Conservation (phyloP, 2,113 vertebrate species). For the Protobothrops mucrosquamatus region DNA sequence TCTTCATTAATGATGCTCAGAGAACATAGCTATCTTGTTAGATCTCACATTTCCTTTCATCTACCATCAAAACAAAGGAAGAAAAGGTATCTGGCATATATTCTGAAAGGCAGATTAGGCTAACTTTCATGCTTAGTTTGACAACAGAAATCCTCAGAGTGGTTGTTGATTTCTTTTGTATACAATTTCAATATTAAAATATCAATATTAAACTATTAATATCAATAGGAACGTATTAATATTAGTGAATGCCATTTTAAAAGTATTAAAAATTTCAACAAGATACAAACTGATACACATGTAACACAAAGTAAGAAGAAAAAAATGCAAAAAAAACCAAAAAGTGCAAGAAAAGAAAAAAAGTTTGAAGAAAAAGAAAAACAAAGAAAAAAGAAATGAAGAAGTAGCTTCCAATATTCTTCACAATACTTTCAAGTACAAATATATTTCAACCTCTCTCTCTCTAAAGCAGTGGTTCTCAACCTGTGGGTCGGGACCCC, state of each 20-base stretch:
- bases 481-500: too few species aligned
- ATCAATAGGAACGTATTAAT: not conserved
- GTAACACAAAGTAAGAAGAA: not conserved
- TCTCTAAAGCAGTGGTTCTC: too few species aligned
- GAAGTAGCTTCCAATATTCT: not conserved
- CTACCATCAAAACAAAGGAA: constrained; percentile 19
- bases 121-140: not conserved
- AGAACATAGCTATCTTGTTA: constrained; percentile 16
- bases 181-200: not conserved
- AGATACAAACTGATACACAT: not conserved
- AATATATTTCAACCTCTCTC: not conserved
- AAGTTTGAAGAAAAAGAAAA: not conserved
- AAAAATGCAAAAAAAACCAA: not conserved
- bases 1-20: constrained; percentile 21
- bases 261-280: not conserved
- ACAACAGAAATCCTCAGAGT: not conserved
- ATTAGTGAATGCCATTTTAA: not conserved
- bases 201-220: not conserved
- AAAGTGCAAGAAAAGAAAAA: not conserved
- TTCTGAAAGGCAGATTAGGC: not conserved
- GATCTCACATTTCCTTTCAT: constrained; percentile 27
- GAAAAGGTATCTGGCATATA: not conserved
- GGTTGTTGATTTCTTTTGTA: not conserved
- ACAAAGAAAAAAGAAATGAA: not conserved
- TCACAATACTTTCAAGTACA: not conserved